These are phyloP conservation scores for Alexandromys fortis DNA, from an alignment of 2,113 vertebrate genomes.

Conservation along the genomic window DNA sequence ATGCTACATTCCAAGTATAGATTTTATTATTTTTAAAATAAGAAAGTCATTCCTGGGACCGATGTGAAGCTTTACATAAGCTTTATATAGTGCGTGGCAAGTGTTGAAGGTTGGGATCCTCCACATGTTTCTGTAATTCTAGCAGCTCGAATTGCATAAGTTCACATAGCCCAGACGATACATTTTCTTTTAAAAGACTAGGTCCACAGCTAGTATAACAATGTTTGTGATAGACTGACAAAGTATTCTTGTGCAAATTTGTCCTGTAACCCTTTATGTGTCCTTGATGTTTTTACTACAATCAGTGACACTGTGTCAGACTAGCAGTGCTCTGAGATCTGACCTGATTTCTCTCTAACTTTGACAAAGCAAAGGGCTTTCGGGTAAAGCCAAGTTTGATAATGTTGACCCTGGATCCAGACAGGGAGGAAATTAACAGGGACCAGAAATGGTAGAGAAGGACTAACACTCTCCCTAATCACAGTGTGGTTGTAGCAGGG, in stretches of 20 bases:
- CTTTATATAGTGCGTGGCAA: background rate
- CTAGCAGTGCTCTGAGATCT: constrained; percentile 35
- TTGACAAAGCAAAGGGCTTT: constrained; percentile 38
- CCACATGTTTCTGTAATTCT: constrained; percentile 6
- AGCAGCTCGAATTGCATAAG: background rate
- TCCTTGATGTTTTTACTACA: constrained; percentile 70
- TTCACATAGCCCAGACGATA: background rate
- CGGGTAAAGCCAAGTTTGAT: background rate
- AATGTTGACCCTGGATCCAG: background rate
- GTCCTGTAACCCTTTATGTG: constrained; percentile 21
- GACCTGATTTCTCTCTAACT: constrained; percentile 11
- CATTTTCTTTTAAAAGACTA: background rate
- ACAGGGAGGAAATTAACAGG: background rate
- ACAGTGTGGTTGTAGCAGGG: background rate
- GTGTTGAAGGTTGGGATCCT: background rate
- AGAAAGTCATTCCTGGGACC: background rate
- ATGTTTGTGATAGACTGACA: background rate
- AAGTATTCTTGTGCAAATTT: constrained; percentile 55
- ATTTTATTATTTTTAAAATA: constrained; percentile 43
- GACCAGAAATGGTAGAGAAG: background rate
- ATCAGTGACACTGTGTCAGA: constrained; percentile 43
- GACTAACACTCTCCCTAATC: background rate
- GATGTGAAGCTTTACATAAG: background rate
- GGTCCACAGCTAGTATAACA: background rate
- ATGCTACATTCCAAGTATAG: constrained; percentile 49